phyloP scores from a whole-genome alignment of 2,888 invertebrate species.

The Heteromurus nitidus region DNA sequence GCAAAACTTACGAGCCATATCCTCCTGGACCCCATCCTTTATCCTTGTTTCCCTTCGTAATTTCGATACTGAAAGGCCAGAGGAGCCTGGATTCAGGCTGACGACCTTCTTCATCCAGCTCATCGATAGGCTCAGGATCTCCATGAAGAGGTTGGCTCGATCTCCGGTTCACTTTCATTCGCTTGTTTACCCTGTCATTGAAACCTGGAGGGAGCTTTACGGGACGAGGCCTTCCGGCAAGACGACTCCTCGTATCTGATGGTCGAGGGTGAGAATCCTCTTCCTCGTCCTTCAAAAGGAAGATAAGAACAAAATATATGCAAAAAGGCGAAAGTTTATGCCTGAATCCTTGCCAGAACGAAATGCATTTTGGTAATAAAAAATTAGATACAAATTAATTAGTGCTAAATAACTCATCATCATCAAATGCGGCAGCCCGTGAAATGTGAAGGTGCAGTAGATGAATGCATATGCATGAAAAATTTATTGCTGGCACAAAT shows the following conservation, averaged over 20 bases:
- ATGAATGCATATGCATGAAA: too few species aligned
- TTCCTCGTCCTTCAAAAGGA: conserved; percentile 20
- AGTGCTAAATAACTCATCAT: neutral
- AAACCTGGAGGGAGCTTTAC: conserved; percentile 66
- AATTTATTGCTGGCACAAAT: too few species aligned
- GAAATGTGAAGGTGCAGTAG: too few species aligned
- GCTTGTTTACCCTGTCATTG: conserved; percentile 65
- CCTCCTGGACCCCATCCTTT: conserved; percentile 54
- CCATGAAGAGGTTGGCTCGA: conserved; percentile 52
- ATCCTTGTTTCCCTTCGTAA: conserved; percentile 58
- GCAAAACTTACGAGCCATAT: conserved; percentile 65
- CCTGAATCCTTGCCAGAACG: neutral
- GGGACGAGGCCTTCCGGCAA: conserved; percentile 38
- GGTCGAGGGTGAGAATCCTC: neutral
- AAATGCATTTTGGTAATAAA: too few species aligned
- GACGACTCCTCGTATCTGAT: neutral
- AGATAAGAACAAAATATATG: conserved; percentile 3
- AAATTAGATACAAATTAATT: neutral
- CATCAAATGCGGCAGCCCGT: too few species aligned
- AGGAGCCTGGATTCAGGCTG: conserved; percentile 65
- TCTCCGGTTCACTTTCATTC: conserved; percentile 48
- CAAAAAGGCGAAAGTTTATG: neutral
- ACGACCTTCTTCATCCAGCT: conserved; percentile 67
- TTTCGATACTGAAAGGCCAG: conserved; percentile 71
- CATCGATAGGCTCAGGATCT: conserved; percentile 69